Conservation (phyloP, 2,888 invertebrate species). For the Pachymerium ferrugineum region DNA sequence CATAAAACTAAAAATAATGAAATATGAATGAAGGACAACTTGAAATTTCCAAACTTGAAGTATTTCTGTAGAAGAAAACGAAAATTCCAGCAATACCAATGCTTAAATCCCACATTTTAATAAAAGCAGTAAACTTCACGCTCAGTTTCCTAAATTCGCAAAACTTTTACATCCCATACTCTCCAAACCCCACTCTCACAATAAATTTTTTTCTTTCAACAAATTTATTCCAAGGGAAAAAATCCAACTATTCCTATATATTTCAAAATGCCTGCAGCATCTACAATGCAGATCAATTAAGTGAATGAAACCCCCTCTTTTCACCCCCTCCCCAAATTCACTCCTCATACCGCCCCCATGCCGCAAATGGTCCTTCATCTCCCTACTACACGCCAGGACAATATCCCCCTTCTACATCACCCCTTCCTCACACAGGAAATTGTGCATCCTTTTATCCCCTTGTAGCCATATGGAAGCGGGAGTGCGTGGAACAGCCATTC, state of each 20-base stretch:
- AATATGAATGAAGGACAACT: too few species aligned
- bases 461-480: slow-evolving; percentile 8
- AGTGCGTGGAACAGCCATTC: slow-evolving; percentile 8
- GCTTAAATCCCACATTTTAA: neutral
- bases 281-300: slow-evolving; percentile 9
- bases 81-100: neutral
- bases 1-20: too few species aligned
- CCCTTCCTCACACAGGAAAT: slow-evolving; percentile 13
- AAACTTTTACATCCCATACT: neutral
- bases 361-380: slow-evolving; percentile 1
- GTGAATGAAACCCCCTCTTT: neutral
- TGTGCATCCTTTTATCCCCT: slow-evolving; percentile 9
- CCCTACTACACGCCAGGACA: slow-evolving; percentile 2
- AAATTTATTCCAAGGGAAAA: neutral
- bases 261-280: slow-evolving; percentile 13
- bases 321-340: neutral
- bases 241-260: neutral
- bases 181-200: neutral
- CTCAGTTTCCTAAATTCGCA: neutral
- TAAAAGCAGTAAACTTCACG: neutral
- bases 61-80: too few species aligned
- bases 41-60: too few species aligned
- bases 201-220: neutral
- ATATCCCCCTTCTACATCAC: neutral
- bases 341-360: neutral